Evolutionary conservation across 1,140 invertebrate genomes (phyloP).

Genomic region (Brachionus sp.): DNA sequence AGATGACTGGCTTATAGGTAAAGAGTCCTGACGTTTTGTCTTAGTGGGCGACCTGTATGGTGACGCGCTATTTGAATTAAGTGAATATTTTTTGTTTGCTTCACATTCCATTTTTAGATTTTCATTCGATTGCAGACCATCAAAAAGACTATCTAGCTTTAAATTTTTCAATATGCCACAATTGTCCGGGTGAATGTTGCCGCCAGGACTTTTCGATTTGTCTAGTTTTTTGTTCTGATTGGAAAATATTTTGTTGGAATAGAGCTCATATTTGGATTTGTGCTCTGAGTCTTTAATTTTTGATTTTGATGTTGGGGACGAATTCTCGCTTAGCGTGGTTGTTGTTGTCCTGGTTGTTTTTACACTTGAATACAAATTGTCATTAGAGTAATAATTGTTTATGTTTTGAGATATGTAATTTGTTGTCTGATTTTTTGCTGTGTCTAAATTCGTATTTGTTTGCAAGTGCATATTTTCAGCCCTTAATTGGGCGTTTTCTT

Average conservation of each 20-base stretch:
- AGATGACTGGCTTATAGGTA: neutral
- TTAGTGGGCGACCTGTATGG: neutral
- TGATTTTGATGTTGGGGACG: neutral
- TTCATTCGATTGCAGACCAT: neutral
- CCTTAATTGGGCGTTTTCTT: constrained; percentile 43
- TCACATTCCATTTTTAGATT: neutral
- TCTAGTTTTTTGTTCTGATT: constrained; percentile 17
- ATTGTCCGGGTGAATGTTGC: neutral
- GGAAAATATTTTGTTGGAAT: neutral
- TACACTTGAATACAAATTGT: constrained; percentile 39
- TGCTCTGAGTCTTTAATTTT: neutral
- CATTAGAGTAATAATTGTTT: constrained; percentile 31
- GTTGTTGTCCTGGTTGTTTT: neutral
- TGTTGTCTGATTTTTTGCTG: neutral
- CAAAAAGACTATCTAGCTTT: constrained; percentile 8
- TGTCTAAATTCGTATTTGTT: neutral
- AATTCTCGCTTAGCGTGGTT: neutral
- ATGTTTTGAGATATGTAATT: constrained; percentile 29
- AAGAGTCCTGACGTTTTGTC: neutral
- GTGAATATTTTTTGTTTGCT: neutral
- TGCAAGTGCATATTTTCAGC: constrained; percentile 25
- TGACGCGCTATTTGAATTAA: neutral
- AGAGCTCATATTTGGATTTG: constrained; percentile 11
- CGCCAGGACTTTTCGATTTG: neutral
- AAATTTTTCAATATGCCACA: neutral